Percentiles rank a stretch among this genome's conserved stretches.
These are phyloP conservation scores for Myotis vivesi DNA, from an alignment of 2,797 vertebrate genomes.

Conservation along the genomic window DNA sequence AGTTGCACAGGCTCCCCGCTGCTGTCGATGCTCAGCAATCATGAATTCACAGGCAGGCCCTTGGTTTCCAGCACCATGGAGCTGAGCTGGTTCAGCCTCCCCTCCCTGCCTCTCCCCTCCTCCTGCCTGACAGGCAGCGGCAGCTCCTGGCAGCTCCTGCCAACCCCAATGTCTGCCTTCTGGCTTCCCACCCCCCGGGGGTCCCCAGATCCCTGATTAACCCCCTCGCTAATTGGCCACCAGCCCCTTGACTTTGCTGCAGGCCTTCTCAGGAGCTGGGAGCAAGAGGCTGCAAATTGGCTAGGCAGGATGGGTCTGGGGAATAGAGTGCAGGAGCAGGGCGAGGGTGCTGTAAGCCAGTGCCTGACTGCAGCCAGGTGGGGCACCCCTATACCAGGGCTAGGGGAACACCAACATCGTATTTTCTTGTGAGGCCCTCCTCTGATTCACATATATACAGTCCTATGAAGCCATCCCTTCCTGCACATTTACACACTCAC, in stretches of 20 bases:
- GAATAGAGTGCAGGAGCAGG: conserved; percentile 27
- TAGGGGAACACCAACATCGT: background rate
- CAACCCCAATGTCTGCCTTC: conserved; percentile 47
- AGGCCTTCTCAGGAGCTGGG: conserved; percentile 72
- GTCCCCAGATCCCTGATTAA: conserved; percentile 74
- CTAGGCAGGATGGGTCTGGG: conserved; percentile 61
- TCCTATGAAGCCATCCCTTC: background rate
- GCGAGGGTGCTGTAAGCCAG: background rate
- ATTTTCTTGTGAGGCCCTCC: background rate
- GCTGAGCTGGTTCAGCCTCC: background rate
- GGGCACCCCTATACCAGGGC: background rate
- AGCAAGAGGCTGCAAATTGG: conserved; percentile 74
- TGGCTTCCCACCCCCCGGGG: conserved; percentile 35
- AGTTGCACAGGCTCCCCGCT: background rate
- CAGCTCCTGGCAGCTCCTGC: conserved; percentile 32
- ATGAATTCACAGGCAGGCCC: background rate
- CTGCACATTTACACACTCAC: background rate
- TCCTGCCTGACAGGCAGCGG: conserved; percentile 43
- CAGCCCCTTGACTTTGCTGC: conserved; percentile 78
- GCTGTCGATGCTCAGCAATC: background rate
- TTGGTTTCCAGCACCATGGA: background rate
- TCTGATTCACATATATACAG: background rate
- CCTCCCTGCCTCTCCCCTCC: background rate
- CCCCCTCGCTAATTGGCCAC: conserved; percentile 77
- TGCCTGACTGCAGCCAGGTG: background rate